Evolutionary conservation across 2,113 vertebrate species (phyloP), one percentile per base, ranked within the genome.

Genomic region (Saiga tatarica): DNA sequence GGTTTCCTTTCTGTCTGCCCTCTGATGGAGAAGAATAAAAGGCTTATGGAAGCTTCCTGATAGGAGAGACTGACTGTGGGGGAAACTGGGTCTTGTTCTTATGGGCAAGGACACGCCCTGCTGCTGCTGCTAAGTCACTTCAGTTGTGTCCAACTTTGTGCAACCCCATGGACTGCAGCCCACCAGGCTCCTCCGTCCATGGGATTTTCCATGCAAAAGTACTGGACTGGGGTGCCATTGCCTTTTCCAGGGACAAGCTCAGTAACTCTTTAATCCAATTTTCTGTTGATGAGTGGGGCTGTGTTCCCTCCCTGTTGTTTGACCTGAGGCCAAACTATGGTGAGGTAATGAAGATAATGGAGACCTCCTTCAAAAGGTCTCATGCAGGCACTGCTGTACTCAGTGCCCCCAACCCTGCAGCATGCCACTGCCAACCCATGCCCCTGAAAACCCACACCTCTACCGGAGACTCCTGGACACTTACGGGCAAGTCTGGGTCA

Each of bases 401-500:
- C 67, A 71, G 17, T 12, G 67, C 9, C n/a, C 64, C 19, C 19
- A 3, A 12, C 67, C n/a, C n/a, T 36, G n/a, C 67, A 6, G n/a
- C 67, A 0, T 0, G n/a, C n/a, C n/a, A 23, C 19, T 0, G 0
- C 67, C n/a, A 71, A 71, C n/a, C 64, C 64, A 36, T 0, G 1
- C 64, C 64, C 36, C n/a, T 71, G n/a, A 9, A 2, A 19, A 67
- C 33, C 9, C n/a, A 36, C 2, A 0, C 64, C 17, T 71, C n/a
- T 1, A 1, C 64, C 0, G 0, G 67, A 36, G 67, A 71, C 19
- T 39, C n/a, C n/a, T 71, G 10, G 67, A 71, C 67, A 39, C 67
- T 71, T n/a, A 36, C 2, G 0, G 67, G 9, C 67, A 71, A 71
- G 67, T 23, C n/a, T 71, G 19, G 67, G 67, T 71, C n/a, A 71